Evolutionary conservation across 2,797 vertebrate genomes (phyloP).

Genomic region (Eospalax fontanierii): DNA sequence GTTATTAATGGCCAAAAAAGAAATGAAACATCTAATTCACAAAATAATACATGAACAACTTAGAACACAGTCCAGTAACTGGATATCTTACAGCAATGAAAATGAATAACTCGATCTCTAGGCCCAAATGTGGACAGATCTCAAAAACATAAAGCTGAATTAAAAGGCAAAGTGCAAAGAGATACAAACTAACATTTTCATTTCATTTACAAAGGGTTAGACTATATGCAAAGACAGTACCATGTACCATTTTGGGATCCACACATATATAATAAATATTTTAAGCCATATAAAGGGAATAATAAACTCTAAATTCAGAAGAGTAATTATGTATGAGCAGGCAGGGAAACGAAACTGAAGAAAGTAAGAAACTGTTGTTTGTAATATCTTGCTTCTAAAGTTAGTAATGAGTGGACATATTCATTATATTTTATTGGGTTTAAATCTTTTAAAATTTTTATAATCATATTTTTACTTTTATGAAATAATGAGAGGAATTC

Average conservation of each 20-base stretch:
- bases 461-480: slow-evolving; percentile 36
- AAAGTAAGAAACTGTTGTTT: neutral
- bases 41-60: slow-evolving; percentile 6
- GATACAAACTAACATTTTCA: neutral
- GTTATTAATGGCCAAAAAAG: neutral
- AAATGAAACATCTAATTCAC: neutral
- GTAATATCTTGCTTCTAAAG: slow-evolving; percentile 34
- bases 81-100: neutral
- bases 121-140: neutral
- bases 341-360: neutral
- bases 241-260: neutral
- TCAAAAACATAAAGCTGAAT: neutral
- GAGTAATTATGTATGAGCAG: neutral
- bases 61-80: neutral
- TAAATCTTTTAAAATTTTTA: neutral
- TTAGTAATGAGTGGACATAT: neutral
- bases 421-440: neutral
- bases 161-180: neutral
- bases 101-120: neutral
- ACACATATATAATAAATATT: neutral
- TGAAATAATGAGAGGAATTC: neutral
- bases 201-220: slow-evolving; percentile 4
- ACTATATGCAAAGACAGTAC: neutral
- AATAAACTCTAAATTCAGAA: slow-evolving; percentile 17
- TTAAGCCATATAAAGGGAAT: neutral